Base-by-base conservation (phyloP, 2,797 vertebrate species). In the Microctenopoma steveboyesi region DNA sequence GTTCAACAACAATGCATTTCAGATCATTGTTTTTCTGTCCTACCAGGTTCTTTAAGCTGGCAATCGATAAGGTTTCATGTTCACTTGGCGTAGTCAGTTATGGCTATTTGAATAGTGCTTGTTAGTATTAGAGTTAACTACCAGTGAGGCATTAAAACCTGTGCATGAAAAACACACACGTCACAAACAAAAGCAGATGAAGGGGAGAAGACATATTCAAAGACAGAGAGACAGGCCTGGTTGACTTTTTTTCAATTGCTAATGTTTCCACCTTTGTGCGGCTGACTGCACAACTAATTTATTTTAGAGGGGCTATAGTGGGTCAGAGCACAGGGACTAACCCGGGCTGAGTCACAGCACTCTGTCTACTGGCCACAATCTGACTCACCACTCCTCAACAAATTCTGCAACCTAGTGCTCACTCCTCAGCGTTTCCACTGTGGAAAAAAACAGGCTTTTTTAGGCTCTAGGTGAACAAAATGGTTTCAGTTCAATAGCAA, bases 311-410 rank as follows among this genome's bases (percentile, higher is more conserved):
- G 66, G 67, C 68, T n/a, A 25, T 59, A 46, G 64, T 56, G 82
- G 84, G 70, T 90, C 87, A 89, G 56, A 51, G 72, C 72, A 48
- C 65, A 72, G 51, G 57, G 78, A 80, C 64, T 66, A 49, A 76
- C 65, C 65, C 18, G 0, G 40, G 42, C 75, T 91, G 86, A 90
- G 79, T 90, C 90, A 91, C 71, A 53, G 37, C 3, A 10, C 64
- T 83, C 56, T 74, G 74, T 82, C 69, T 68, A 54, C 74, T 39
- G 68, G 64, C 80, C 69, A 58, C 11, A 1, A 22, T 65, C 30
- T 90, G 90, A 90, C 79, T 88, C 89, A 91, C 62, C 39, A 2
- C 62, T 66, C 59, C 69, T 76, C 74, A 68, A 54, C 74, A 71
- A 78, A 66, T 71, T 52, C 69, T 47, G 52, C 63, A 54, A 30